phyloP scores from a whole-genome alignment of 2,888 invertebrate genomes.

The Crepidodera aurea region DNA sequence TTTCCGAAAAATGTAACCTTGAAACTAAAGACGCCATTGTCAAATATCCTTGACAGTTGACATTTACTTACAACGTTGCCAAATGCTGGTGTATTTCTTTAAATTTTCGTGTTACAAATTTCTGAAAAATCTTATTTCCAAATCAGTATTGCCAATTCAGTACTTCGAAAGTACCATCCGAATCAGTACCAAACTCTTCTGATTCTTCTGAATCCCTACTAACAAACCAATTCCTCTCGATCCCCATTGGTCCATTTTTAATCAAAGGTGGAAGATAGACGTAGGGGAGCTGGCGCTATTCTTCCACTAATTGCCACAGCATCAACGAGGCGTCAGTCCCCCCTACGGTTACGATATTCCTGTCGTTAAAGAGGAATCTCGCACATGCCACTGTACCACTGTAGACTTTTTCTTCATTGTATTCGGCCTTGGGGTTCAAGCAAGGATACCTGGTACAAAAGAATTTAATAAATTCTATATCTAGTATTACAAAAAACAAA shows the following conservation, averaged over 20 bases:
- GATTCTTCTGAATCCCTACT: slow-evolving; percentile 43
- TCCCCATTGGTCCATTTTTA: slow-evolving; percentile 17
- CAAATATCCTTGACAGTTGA: too few species aligned
- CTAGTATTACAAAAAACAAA: not conserved
- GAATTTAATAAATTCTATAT: not conserved
- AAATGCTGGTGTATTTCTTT: too few species aligned
- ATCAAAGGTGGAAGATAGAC: slow-evolving; percentile 38
- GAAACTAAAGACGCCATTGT: too few species aligned
- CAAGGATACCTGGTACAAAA: slow-evolving; percentile 76
- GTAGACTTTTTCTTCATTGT: slow-evolving; percentile 88
- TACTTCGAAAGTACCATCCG: slow-evolving; percentile 57
- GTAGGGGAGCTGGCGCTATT: slow-evolving; percentile 65
- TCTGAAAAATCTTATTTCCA: too few species aligned
- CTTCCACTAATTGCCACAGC: slow-evolving; percentile 89
- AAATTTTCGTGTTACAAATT: too few species aligned
- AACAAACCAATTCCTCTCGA: slow-evolving; percentile 9
- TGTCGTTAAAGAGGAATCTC: slow-evolving; percentile 86
- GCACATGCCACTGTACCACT: slow-evolving; percentile 82
- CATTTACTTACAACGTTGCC: too few species aligned
- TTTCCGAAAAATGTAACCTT: too few species aligned
- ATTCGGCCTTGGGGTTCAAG: slow-evolving; percentile 84
- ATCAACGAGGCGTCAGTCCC: slow-evolving; percentile 89
- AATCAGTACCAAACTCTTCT: slow-evolving; percentile 51
- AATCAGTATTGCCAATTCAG: slow-evolving; percentile 51
- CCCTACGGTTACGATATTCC: slow-evolving; percentile 84